Conservation (phyloP, 1,140 invertebrate genomes). For the Goniozus legneri region DNA sequence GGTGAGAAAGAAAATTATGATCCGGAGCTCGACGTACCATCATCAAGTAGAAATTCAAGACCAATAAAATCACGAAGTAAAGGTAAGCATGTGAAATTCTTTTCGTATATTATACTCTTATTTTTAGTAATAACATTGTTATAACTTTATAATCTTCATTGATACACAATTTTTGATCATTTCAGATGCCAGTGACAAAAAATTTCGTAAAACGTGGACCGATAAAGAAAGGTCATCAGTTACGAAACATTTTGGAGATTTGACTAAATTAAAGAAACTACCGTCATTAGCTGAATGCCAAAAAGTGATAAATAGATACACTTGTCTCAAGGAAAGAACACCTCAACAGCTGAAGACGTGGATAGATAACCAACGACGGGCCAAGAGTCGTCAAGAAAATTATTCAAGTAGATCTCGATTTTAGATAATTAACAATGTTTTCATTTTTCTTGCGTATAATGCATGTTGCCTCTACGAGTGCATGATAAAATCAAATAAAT, state of each 20-base stretch:
- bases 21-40: too few species aligned
- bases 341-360: slow-evolving; percentile 8
- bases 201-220: neutral
- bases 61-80: too few species aligned
- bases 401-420: too few species aligned
- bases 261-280: neutral
- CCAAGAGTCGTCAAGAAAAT: slow-evolving; percentile 1
- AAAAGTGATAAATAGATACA: neutral
- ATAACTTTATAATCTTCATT: neutral
- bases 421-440: too few species aligned
- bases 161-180: neutral
- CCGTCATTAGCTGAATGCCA: slow-evolving; percentile 1
- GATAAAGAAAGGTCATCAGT: neutral
- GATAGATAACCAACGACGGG: slow-evolving; percentile 8
- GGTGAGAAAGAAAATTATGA: too few species aligned
- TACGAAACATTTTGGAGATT: neutral
- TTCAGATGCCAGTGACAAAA: neutral
- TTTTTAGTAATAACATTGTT: neutral
- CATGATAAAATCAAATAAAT: too few species aligned
- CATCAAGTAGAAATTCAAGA: neutral
- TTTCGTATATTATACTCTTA: neutral
- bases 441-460: too few species aligned
- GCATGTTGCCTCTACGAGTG: too few species aligned
- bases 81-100: too few species aligned
- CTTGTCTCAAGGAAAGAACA: neutral